Conservation (phyloP, 2,113 vertebrate species). For the Corythornis cristatus region DNA sequence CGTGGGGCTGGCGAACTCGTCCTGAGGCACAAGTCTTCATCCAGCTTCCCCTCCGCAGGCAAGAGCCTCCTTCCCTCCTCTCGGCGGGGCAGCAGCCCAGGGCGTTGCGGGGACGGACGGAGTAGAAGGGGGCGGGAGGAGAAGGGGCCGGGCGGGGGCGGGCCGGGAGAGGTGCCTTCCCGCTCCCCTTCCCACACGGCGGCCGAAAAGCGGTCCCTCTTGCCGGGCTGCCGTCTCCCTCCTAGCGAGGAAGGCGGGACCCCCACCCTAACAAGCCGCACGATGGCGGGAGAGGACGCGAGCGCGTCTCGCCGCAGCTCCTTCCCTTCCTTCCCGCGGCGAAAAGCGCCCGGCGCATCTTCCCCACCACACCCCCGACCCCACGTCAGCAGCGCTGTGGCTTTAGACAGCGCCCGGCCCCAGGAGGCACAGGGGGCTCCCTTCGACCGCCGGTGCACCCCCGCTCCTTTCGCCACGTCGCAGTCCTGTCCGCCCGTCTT, state of each 20-base stretch:
- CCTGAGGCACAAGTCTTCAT: not conserved
- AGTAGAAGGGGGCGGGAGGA: not conserved
- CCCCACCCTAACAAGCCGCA: not conserved
- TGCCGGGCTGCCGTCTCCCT: accelerated
- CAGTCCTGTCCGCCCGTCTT: not conserved
- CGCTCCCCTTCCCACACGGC: not conserved
- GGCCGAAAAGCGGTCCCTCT: not conserved
- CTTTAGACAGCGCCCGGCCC: not conserved
- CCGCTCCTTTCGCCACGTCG: not conserved
- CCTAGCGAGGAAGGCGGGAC: too few species aligned
- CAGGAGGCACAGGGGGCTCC: accelerated
- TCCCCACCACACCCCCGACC: not conserved
- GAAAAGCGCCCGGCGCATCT: not conserved
- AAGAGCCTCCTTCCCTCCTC: not conserved
- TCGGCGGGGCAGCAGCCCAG: not conserved
- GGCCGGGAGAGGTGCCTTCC: not conserved
- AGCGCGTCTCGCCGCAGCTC: not conserved
- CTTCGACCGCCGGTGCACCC: accelerated
- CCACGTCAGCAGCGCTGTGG: too few species aligned
- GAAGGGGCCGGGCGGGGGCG: not conserved
- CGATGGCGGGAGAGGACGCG: not conserved
- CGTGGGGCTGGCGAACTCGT: not conserved
- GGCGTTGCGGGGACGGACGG: not conserved
- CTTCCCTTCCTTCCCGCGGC: not conserved
- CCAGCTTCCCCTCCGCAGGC: not conserved